Percentiles rank a stretch among this genome's conserved stretches.
These are phyloP conservation scores for Acyrthosiphon pisum DNA, from an alignment of 1,140 invertebrate genomes.

Conservation along the genomic window DNA sequence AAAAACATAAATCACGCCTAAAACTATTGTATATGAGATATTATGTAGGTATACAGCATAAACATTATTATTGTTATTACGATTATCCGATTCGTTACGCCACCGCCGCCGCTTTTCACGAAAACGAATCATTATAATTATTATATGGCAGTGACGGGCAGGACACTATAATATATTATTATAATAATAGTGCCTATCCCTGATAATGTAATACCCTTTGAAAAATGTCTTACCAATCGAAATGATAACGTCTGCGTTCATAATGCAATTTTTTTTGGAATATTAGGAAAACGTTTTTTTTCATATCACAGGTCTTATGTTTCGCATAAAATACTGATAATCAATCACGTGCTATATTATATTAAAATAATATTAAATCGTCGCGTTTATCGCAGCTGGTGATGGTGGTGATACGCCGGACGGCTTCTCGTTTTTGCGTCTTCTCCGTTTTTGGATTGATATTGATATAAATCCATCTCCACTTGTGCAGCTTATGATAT, in stretches of 20 bases:
- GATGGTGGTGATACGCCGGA: background rate
- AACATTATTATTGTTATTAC: background rate
- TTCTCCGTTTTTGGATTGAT: background rate
- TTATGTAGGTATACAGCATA: background rate
- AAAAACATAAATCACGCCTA: background rate
- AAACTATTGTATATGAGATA: background rate
- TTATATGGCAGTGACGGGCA: background rate
- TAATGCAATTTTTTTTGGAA: background rate
- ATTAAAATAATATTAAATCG: too few species aligned
- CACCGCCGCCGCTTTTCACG: background rate
- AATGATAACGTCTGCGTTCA: background rate
- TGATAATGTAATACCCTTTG: background rate
- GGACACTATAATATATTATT: too few species aligned
- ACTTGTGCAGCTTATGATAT: background rate
- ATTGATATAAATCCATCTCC: background rate
- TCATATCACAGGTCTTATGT: background rate
- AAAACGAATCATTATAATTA: background rate
- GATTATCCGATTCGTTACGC: conserved; percentile 22
- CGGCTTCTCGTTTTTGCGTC: background rate
- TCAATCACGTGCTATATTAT: too few species aligned
- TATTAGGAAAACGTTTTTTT: background rate
- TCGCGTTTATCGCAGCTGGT: too few species aligned
- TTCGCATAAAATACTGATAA: background rate
- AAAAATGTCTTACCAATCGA: background rate
- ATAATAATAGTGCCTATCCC: too few species aligned